phyloP scores from a whole-genome alignment of 1,140 invertebrate genomes.

The Bombus superbus region DNA sequence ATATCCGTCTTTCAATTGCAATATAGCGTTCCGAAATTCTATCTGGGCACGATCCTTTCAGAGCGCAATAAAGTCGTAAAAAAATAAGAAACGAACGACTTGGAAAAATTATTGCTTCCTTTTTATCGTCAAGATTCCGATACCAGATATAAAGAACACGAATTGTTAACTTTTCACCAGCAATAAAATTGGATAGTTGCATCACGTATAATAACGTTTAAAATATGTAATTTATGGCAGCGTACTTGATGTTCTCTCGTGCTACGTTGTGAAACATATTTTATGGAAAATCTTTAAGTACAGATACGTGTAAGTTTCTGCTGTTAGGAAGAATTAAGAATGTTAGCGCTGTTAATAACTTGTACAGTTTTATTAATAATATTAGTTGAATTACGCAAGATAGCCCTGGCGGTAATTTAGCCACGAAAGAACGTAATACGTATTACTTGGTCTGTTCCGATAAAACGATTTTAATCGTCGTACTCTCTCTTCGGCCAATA shows the following conservation, averaged over 20 bases:
- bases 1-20: constrained; percentile 41
- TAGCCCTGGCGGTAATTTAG: no score
- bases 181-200: background rate
- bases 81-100: background rate
- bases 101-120: background rate
- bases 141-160: background rate
- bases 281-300: no score
- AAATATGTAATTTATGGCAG: background rate
- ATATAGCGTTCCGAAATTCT: constrained; percentile 30
- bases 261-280: no score
- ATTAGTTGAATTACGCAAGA: no score
- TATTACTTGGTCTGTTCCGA: background rate
- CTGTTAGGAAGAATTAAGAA: no score
- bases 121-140: background rate
- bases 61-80: background rate
- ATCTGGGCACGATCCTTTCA: background rate
- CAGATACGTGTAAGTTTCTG: no score
- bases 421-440: no score
- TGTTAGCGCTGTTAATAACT: no score
- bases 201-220: background rate
- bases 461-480: background rate
- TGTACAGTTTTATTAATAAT: no score
- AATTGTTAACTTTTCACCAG: background rate
- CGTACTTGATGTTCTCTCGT: no score
- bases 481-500: no score